Evolutionary conservation across 1,140 invertebrate species (phyloP).

Genomic region (Coelopa frigida): DNA sequence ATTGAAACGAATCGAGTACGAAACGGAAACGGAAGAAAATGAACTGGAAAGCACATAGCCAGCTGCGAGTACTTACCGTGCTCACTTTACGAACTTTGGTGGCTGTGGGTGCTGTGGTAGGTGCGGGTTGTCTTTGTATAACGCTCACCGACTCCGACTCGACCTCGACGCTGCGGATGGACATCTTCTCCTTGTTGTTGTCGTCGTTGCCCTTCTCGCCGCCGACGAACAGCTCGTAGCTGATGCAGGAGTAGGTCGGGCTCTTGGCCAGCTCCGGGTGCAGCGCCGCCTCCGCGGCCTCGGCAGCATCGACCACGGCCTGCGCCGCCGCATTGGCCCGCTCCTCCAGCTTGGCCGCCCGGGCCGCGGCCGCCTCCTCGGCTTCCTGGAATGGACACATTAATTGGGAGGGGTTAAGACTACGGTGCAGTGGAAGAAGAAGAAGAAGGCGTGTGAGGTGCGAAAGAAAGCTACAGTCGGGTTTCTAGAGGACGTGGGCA

Average conservation of each 20-base stretch:
- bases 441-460: no score
- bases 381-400: slow-evolving; percentile 58
- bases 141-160: slow-evolving; percentile 83
- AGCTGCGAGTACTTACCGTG: slow-evolving; percentile 63
- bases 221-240: slow-evolving; percentile 82
- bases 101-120: slow-evolving; percentile 50
- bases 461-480: no score
- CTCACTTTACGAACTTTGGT: slow-evolving; percentile 81
- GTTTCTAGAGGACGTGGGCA: no score
- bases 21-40: slow-evolving; percentile 2
- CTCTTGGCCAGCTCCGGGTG: slow-evolving; percentile 66
- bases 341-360: slow-evolving; percentile 64
- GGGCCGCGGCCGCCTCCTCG: slow-evolving; percentile 69
- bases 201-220: slow-evolving; percentile 79
- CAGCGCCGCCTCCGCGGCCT: slow-evolving; percentile 54
- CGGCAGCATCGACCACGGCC: slow-evolving; percentile 53
- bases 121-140: slow-evolving; percentile 61
- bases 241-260: slow-evolving; percentile 81
- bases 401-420: no score
- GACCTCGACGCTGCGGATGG: slow-evolving; percentile 74
- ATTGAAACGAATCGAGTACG: not conserved
- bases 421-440: no score
- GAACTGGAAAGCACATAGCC: slow-evolving; percentile 21
- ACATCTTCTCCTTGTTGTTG: slow-evolving; percentile 84
- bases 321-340: slow-evolving; percentile 59